Evolutionary conservation across 23 tunicate species (phyloP).

Genomic region (Oikopleura vanhoeffeni): DNA sequence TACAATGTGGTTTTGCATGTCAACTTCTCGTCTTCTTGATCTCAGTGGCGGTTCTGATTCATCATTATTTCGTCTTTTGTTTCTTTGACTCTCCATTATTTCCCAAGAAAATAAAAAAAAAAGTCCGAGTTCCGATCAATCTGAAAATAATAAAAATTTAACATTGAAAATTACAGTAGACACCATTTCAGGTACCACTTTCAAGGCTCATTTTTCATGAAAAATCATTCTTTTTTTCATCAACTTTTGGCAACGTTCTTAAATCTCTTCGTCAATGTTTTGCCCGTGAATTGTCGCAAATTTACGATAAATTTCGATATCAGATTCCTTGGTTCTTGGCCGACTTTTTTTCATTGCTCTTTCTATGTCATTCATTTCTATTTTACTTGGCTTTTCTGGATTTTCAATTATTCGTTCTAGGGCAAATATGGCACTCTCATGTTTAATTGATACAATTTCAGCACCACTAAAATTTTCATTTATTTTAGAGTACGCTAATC

Average conservation of each 20-base stretch:
- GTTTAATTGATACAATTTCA: background rate
- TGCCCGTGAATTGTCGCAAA: background rate
- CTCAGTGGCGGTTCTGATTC: background rate
- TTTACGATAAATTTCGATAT: background rate
- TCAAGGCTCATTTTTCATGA: background rate
- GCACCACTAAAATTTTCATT: slow-evolving; percentile 12
- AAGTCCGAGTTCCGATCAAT: background rate
- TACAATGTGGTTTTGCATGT: background rate
- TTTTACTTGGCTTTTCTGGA: background rate
- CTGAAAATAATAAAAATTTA: too few relatives aligned
- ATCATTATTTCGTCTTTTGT: background rate
- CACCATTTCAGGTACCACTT: too few relatives aligned
- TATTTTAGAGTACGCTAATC: too few relatives aligned
- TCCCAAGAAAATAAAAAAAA: too few relatives aligned
- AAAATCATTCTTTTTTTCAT: background rate
- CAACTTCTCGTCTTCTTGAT: background rate
- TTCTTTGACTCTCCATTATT: slow-evolving; percentile 4
- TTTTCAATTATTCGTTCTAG: background rate
- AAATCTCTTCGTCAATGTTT: background rate
- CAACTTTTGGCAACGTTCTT: background rate
- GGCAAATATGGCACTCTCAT: background rate
- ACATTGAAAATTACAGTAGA: too few relatives aligned
- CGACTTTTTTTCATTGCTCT: background rate
- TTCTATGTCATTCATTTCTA: background rate
- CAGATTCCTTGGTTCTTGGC: background rate